These are phyloP conservation scores for Chymomyza costata DNA, from an alignment of 1,140 invertebrate genomes.

Conservation along the genomic window DNA sequence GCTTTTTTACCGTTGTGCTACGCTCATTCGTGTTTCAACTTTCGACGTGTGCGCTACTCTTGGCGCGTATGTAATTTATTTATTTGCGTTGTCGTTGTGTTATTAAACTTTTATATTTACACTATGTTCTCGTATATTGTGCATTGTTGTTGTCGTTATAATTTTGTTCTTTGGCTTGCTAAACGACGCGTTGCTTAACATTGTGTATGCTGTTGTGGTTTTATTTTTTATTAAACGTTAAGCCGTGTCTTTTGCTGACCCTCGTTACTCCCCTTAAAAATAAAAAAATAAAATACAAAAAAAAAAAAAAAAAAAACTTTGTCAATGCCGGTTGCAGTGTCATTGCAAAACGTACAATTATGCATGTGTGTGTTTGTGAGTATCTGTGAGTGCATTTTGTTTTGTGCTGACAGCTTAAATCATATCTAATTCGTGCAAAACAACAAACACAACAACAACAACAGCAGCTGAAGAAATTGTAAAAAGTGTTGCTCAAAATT, in stretches of 20 bases:
- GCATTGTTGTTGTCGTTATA: slow-evolving; percentile 30
- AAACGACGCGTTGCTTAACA: slow-evolving; percentile 21
- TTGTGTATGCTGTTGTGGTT: too few species aligned
- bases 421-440: slow-evolving; percentile 8
- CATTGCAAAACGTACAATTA: too few species aligned
- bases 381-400: slow-evolving; percentile 7
- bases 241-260: slow-evolving; percentile 2
- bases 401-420: slow-evolving; percentile 34
- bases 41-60: slow-evolving; percentile 34
- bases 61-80: slow-evolving; percentile 45
- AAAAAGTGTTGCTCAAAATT: slow-evolving; percentile 3
- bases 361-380: slow-evolving; percentile 19
- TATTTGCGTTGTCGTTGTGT: slow-evolving; percentile 48
- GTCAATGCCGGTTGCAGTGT: slow-evolving; percentile 34
- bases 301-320: slow-evolving; percentile 24
- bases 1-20: slow-evolving; percentile 29
- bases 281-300: slow-evolving; percentile 1
- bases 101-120: slow-evolving; percentile 68
- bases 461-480: slow-evolving; percentile 7
- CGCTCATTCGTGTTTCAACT: slow-evolving; percentile 31
- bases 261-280: neutral
- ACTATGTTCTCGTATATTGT: slow-evolving; percentile 25
- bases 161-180: slow-evolving; percentile 52
- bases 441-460: slow-evolving; percentile 6
- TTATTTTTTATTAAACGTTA: too few species aligned